These are phyloP conservation scores for Drosophila pseudoobscura DNA, from an alignment of 1,140 invertebrate genomes.

Conservation along the genomic window DNA sequence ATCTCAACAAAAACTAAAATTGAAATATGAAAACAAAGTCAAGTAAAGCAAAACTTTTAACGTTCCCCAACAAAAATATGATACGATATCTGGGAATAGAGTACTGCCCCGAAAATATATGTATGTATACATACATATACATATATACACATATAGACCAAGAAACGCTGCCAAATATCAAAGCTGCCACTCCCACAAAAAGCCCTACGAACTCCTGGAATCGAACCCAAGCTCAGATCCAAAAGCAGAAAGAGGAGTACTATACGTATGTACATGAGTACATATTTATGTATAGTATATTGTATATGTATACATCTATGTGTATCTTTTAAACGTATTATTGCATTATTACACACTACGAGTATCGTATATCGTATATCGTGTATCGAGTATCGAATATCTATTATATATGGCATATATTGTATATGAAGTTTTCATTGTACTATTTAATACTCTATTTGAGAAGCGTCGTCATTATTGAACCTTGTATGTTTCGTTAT, in stretches of 20 bases:
- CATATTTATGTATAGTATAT: background rate
- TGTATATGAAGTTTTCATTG: constrained; percentile 80
- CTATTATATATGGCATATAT: constrained; percentile 71
- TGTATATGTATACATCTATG: constrained; percentile 12
- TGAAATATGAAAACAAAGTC: background rate
- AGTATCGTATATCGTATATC: constrained; percentile 67
- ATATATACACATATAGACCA: constrained; percentile 48
- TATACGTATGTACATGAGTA: too few species aligned
- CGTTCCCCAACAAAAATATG: constrained; percentile 39
- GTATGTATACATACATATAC: constrained; percentile 36
- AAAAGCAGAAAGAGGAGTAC: constrained; percentile 2
- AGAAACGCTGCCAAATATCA: constrained; percentile 66
- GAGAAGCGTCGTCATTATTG: constrained; percentile 56
- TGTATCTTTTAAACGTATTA: constrained; percentile 62
- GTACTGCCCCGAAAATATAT: constrained; percentile 25
- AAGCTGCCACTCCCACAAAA: constrained; percentile 59
- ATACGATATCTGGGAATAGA: constrained; percentile 6
- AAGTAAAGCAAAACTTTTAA: constrained; percentile 56
- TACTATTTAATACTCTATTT: constrained; percentile 80
- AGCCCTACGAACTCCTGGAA: constrained; percentile 15
- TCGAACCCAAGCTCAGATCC: constrained; percentile 36
- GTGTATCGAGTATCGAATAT: constrained; percentile 67
- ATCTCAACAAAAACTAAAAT: constrained; percentile 39
- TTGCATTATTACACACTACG: constrained; percentile 77
- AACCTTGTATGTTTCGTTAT: constrained; percentile 80